Evolutionary conservation across 2,888 invertebrate genomes (phyloP).

Genomic region (Opisthograptis luteolata): DNA sequence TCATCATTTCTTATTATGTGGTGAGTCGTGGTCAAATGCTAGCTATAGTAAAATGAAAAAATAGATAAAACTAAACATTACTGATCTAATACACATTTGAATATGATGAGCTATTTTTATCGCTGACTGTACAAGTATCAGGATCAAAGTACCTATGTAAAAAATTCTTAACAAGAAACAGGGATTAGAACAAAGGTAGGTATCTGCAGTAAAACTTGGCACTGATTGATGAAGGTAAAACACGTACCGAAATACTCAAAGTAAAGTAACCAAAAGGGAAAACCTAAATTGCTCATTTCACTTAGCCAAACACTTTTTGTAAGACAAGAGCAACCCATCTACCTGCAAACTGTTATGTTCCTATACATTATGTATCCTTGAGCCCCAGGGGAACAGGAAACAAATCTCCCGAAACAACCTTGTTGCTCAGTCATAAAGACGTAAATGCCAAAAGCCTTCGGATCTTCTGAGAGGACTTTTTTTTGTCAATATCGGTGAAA

Average conservation of each 20-base stretch:
- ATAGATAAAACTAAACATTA: no score
- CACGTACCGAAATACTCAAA: not conserved
- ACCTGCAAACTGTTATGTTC: constrained; percentile 22
- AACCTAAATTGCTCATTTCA: constrained; percentile 22
- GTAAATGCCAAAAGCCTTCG: not conserved
- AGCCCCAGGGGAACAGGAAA: constrained; percentile 2
- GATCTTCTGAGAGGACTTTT: not conserved
- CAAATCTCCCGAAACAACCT: not conserved
- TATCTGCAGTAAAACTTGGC: not conserved
- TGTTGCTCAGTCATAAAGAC: constrained; percentile 2
- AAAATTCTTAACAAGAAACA: not conserved
- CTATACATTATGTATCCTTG: constrained; percentile 18
- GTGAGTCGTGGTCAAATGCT: no score
- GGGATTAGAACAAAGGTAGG: not conserved
- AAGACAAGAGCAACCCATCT: constrained; percentile 14
- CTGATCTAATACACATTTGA: no score
- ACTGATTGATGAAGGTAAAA: not conserved
- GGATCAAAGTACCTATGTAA: no score
- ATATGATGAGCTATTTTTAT: no score
- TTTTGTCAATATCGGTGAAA: not conserved
- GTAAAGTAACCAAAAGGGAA: constrained; percentile 6
- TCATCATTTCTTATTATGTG: no score
- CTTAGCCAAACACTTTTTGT: constrained; percentile 25
- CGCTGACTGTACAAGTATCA: no score
- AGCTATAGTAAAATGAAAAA: no score